Evolutionary conservation across 2,888 invertebrate species (phyloP).

Genomic region (Mimas tiliae): DNA sequence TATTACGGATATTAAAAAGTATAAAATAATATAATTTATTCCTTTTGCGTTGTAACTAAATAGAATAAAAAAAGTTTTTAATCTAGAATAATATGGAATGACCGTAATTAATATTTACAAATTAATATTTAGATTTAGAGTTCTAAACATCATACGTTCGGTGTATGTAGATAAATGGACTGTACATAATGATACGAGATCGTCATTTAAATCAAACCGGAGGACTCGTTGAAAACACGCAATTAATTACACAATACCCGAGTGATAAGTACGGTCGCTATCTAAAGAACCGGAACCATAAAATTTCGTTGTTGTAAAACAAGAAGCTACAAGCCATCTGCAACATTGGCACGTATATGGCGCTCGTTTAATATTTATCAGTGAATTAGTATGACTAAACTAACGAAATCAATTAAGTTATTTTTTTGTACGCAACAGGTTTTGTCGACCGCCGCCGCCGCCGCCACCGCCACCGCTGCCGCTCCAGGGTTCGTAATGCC

Average conservation of each 20-base stretch:
- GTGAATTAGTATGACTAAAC: conserved; percentile 78
- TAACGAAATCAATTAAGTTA: conserved; percentile 77
- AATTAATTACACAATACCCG: conserved; percentile 23
- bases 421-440: conserved; percentile 64
- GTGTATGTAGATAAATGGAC: background rate
- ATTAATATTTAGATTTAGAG: too few relatives aligned
- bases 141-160: too few relatives aligned
- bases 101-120: too few relatives aligned
- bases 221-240: conserved; percentile 12
- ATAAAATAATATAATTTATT: background rate
- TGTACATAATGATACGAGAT: background rate
- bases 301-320: conserved; percentile 62
- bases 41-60: background rate
- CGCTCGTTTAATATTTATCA: conserved; percentile 74
- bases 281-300: conserved; percentile 53
- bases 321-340: conserved; percentile 62
- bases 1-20: background rate
- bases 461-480: conserved; percentile 45
- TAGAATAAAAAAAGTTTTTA: too few relatives aligned
- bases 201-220: background rate
- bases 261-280: conserved; percentile 26
- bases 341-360: conserved; percentile 68
- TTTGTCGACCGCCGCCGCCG: conserved; percentile 48
- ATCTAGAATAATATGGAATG: too few relatives aligned
- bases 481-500: conserved; percentile 62